Conservation (phyloP, 1,140 invertebrate genomes). For the Whitmania pigra region DNA sequence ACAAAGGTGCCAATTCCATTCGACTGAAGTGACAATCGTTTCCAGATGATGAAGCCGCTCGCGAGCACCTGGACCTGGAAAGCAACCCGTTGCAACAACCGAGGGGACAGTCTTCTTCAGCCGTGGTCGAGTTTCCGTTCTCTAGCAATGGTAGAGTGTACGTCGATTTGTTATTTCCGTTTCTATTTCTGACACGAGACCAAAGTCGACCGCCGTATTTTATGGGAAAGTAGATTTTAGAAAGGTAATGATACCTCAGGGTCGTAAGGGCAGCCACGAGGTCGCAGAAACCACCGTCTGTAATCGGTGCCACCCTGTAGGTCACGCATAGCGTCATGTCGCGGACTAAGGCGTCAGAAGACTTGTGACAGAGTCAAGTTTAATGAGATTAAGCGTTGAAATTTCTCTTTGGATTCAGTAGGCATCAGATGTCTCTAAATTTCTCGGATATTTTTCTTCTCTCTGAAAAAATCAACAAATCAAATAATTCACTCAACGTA, state of each 20-base stretch:
- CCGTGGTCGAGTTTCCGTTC: too few relatives aligned
- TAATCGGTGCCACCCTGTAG: constrained; percentile 5
- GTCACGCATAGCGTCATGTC: constrained; percentile 6
- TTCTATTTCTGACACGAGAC: not conserved
- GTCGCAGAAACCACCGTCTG: constrained; percentile 9
- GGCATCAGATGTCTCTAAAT: not conserved
- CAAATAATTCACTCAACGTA: not conserved
- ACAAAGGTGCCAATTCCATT: too few relatives aligned
- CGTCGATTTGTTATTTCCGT: too few relatives aligned
- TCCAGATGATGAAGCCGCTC: too few relatives aligned
- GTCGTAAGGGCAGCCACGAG: not conserved
- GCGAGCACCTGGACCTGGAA: too few relatives aligned
- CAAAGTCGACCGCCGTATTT: not conserved
- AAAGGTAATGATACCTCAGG: constrained; percentile 2
- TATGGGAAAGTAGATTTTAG: constrained; percentile 7
- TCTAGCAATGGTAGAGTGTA: too few relatives aligned
- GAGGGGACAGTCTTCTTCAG: too few relatives aligned
- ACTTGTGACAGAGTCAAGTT: not conserved
- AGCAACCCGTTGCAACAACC: too few relatives aligned
- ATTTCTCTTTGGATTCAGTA: too few relatives aligned
- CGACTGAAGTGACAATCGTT: too few relatives aligned
- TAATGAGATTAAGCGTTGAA: not conserved
- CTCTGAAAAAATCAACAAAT: not conserved
- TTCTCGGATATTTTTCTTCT: not conserved
- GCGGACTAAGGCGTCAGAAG: not conserved